Evolutionary conservation across 2,888 invertebrate species (phyloP).

Genomic region (Resseliella maxima): DNA sequence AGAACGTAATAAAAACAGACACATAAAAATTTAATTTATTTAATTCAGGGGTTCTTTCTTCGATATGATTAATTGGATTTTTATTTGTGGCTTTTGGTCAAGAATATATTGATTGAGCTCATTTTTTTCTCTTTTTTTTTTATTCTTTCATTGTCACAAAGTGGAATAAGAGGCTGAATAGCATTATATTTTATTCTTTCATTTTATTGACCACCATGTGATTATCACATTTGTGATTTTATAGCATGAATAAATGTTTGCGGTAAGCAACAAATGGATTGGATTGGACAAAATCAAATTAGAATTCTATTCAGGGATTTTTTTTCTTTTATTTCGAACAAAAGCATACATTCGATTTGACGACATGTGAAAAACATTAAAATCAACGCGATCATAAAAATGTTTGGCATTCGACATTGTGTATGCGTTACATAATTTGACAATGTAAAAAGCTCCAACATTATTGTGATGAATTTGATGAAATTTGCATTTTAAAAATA

Average conservation of each 20-base stretch:
- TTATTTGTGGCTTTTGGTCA: not conserved
- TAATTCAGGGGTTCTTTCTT: constrained; percentile 9
- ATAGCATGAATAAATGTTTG: not conserved
- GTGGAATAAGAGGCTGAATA: not conserved
- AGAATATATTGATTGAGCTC: not conserved
- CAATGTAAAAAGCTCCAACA: not conserved
- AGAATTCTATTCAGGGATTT: not conserved
- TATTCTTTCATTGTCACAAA: not conserved
- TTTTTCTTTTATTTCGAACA: not conserved
- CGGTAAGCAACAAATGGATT: not conserved
- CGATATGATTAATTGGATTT: constrained; percentile 8
- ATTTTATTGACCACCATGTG: not conserved
- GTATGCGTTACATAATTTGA: not conserved
- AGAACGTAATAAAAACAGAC: not conserved
- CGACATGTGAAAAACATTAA: not conserved
- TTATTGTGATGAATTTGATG: not conserved
- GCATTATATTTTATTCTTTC: too few species aligned
- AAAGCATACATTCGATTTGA: not conserved
- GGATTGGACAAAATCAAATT: not conserved
- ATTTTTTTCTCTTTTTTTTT: not conserved
- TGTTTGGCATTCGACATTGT: not conserved
- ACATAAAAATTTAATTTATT: constrained; percentile 21
- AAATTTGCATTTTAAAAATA: not conserved
- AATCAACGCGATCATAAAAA: not conserved
- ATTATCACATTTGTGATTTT: not conserved